Conservation (phyloP, 2,113 vertebrate genomes). For the Ariopsis seemanni region DNA sequence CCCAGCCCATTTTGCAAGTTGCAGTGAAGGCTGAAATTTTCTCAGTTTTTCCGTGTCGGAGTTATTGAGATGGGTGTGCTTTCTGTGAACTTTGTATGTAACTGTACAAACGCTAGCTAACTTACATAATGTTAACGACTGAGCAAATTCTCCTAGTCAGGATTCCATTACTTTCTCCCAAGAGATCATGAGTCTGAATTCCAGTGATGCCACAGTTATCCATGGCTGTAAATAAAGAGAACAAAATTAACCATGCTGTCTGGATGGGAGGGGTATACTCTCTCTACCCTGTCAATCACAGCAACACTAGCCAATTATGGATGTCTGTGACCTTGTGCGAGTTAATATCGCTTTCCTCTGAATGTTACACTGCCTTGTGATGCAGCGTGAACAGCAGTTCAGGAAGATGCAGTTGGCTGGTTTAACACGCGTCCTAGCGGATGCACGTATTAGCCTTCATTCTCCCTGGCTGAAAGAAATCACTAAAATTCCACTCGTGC, state of each 20-base stretch:
- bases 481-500: neutral
- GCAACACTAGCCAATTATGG: neutral
- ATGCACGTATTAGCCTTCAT: neutral
- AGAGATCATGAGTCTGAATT: neutral
- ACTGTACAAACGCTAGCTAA: neutral
- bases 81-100: neutral
- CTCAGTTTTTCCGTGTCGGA: neutral
- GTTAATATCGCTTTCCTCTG: neutral
- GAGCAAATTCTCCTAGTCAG: neutral
- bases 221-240: neutral
- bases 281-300: neutral
- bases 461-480: neutral
- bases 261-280: neutral
- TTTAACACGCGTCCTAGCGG: neutral
- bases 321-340: neutral
- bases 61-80: neutral
- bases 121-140: neutral
- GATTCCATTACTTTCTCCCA: neutral
- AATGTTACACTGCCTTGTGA: neutral
- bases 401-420: neutral
- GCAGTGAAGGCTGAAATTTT: neutral
- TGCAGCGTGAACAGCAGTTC: neutral
- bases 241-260: neutral
- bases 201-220: neutral
- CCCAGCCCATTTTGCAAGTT: neutral